Evolutionary conservation across 2,888 invertebrate genomes (phyloP).

Genomic region (Acanthoscelides obtectus): DNA sequence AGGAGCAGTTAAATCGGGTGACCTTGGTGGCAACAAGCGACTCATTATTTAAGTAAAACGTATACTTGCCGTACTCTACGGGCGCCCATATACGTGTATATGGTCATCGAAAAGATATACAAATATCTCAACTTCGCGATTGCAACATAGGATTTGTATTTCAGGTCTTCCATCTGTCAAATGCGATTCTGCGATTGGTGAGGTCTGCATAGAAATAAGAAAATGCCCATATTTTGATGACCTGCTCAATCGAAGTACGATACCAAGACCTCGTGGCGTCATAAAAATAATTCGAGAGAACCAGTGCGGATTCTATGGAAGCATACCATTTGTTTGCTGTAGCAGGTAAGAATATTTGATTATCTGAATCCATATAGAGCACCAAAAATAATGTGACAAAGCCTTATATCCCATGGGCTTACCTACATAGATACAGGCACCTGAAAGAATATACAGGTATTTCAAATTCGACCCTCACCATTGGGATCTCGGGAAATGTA

Average conservation of each 20-base stretch:
- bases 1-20: too few species aligned
- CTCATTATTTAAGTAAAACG: too few species aligned
- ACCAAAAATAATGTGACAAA: too few species aligned
- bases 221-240: conserved; percentile 37
- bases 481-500: too few species aligned
- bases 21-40: too few species aligned
- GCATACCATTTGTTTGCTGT: conserved; percentile 56
- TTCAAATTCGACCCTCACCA: too few species aligned
- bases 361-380: too few species aligned
- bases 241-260: conserved; percentile 31
- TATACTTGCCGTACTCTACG: too few species aligned
- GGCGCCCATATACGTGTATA: too few species aligned
- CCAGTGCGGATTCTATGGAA: conserved; percentile 46
- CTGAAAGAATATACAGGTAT: too few species aligned
- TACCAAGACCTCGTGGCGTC: conserved; percentile 34
- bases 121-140: background rate
- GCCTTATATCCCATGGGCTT: background rate
- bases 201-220: conserved; percentile 34
- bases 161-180: conserved; percentile 15
- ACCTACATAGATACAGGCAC: too few species aligned
- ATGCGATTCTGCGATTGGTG: conserved; percentile 28
- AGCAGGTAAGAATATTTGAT: conserved; percentile 11
- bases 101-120: too few species aligned
- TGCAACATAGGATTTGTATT: conserved; percentile 5
- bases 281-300: conserved; percentile 30